Conservation (phyloP, 2,888 invertebrate genomes). For the Atherix ibis region DNA sequence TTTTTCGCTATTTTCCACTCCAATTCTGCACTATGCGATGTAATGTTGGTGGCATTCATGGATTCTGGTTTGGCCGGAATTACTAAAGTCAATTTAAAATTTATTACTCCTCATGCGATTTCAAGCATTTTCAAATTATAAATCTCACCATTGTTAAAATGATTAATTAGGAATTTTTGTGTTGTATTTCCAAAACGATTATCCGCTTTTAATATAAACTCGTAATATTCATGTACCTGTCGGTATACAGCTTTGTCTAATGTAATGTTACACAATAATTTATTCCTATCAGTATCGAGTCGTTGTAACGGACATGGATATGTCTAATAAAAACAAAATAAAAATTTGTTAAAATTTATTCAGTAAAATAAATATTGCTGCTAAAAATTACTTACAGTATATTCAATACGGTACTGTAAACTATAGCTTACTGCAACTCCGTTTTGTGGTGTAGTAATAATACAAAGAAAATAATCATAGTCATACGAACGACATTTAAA, state of each 20-base stretch:
- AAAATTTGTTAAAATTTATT: too few species aligned
- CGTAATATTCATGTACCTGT: neutral
- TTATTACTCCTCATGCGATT: too few species aligned
- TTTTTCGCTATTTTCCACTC: constrained; percentile 2
- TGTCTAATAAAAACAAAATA: too few species aligned
- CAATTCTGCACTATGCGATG: constrained; percentile 1
- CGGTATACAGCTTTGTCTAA: neutral
- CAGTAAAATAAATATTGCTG: neutral
- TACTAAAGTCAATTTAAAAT: constrained; percentile 1
- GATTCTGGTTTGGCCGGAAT: constrained; percentile 1
- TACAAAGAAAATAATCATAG: constrained; percentile 56
- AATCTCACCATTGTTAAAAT: constrained; percentile 5
- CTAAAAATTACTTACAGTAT: constrained; percentile 11
- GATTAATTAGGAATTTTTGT: constrained; percentile 4
- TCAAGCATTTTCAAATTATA: too few species aligned
- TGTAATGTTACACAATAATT: neutral
- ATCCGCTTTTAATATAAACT: constrained; percentile 3
- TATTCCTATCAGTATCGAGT: too few species aligned
- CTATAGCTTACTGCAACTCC: constrained; percentile 41
- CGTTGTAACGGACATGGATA: too few species aligned
- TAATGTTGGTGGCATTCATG: neutral
- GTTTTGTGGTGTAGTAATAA: constrained; percentile 48
- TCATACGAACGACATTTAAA: constrained; percentile 60
- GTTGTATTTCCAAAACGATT: constrained; percentile 2
- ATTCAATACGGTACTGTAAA: constrained; percentile 27